Base-by-base conservation (phyloP, 1,140 invertebrate species). In the Capitella teleta region DNA sequence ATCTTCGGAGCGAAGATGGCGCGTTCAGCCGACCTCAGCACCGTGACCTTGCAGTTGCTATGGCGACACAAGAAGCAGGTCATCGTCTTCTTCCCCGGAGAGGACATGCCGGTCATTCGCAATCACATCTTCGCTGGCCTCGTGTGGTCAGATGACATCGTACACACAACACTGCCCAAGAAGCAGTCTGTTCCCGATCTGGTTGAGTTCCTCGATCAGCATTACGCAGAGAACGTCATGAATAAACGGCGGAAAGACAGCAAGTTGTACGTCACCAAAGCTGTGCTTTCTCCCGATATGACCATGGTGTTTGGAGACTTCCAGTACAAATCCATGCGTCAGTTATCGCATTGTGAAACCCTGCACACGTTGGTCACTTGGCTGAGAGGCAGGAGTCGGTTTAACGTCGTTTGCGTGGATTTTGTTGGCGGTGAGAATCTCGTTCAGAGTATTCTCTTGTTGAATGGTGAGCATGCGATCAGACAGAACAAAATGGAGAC, bases 281-380 rank as follows among this genome's bases (percentile, higher is more conserved):
- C 52, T 1, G 52, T 53, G n/a, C 38, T 53, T 19, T 48, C 46
- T 6, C 52, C 52, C 12, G 52, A 53, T 41, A 53, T 49, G 46
- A 53, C 30, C 38, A 53, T 47, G 46, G 52, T 53, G 12, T 53
- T 53, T 32, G 52, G 52, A 6, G 36, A 47, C 18, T 49, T 40
- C 25, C 28, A 53, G 32, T 23, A 53, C 28, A 28, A 36, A n/a
- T 49, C 32, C 16, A 53, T 53, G 52, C 34, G 45, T 14, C 46
- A 53, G n/a, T 25, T 53, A 38, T 23, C 45, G 5, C 30, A 19
- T n/a, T 24, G 6, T 10, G 52, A 53, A 21, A 53, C 45, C 14
- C 28, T 19, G 24, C 36, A 36, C 2, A 34, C 37, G n/a, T 14
- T 49, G 14, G 12, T n/a, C 12, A 23, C 21, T 12, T 53, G 46